Percentiles rank a stretch among this genome's conserved stretches.
Conservation (phyloP, 2,888 invertebrate genomes). For the Dynastes tityus region DNA sequence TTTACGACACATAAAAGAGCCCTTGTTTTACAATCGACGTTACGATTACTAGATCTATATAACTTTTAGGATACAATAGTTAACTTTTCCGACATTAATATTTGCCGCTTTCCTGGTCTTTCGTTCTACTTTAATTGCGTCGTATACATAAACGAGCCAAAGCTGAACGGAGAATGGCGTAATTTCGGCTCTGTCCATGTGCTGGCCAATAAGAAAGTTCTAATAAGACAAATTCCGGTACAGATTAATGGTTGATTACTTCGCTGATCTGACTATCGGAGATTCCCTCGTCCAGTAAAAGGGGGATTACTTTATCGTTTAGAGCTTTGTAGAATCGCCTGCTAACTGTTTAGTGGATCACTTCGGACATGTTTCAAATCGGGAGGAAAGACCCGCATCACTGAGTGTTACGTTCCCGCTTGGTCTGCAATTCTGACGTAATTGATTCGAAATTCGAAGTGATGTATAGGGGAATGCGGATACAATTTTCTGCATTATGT, state of each 20-base stretch:
- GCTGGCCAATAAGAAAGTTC: constrained; percentile 51
- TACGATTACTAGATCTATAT: constrained; percentile 21
- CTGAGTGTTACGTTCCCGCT: constrained; percentile 54
- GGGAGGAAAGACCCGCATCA: constrained; percentile 38
- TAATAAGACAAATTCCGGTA: constrained; percentile 53
- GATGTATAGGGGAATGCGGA: constrained; percentile 2
- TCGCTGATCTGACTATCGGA: constrained; percentile 53
- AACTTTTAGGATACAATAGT: neutral
- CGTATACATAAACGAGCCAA: constrained; percentile 28
- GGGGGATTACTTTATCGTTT: constrained; percentile 66
- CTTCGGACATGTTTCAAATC: constrained; percentile 62
- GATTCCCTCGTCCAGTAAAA: constrained; percentile 54
- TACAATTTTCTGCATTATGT: too few relatives aligned
- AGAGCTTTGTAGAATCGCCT: constrained; percentile 67
- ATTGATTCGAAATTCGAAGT: constrained; percentile 53
- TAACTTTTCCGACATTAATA: constrained; percentile 38
- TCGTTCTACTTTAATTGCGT: constrained; percentile 33
- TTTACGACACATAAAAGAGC: constrained; percentile 32
- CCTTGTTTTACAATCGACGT: constrained; percentile 34
- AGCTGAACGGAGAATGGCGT: constrained; percentile 27
- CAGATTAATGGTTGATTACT: constrained; percentile 54
- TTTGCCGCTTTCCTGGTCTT: constrained; percentile 23
- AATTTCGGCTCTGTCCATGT: constrained; percentile 37
- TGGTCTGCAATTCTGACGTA: constrained; percentile 53
- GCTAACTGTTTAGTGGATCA: constrained; percentile 66